Evolutionary conservation across 2,113 vertebrate genomes (phyloP).

Genomic region (Sialia sialis): DNA sequence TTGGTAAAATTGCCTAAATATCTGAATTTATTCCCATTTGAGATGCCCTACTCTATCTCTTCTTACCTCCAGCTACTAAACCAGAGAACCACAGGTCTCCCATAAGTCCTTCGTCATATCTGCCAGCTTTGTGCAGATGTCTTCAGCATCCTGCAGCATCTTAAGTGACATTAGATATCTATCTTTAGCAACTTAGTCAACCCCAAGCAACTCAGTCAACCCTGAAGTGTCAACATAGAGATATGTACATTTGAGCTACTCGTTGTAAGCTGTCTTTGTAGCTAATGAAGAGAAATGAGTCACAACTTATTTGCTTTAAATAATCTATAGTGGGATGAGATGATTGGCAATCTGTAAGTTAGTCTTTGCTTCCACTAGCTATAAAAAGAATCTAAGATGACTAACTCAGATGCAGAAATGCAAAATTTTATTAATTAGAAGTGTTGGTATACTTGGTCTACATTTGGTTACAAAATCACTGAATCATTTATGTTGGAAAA

Average conservation of each 20-base stretch:
- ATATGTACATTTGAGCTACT: background rate
- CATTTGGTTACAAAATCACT: background rate
- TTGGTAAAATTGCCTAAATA: background rate
- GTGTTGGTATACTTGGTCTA: background rate
- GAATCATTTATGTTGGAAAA: background rate
- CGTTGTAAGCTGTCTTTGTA: background rate
- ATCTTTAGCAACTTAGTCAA: background rate
- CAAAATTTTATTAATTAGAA: background rate
- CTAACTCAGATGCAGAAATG: background rate
- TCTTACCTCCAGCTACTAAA: background rate
- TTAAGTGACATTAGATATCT: background rate
- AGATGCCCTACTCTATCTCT: background rate
- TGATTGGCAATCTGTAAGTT: background rate
- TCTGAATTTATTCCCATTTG: background rate
- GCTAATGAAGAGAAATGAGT: background rate
- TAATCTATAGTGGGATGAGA: background rate
- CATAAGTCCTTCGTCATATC: background rate
- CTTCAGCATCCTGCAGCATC: background rate
- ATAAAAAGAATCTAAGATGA: background rate
- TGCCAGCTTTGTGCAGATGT: background rate
- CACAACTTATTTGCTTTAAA: background rate
- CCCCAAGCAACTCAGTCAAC: background rate
- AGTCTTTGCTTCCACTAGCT: background rate
- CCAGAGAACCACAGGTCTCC: background rate
- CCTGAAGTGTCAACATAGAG: background rate